Base-by-base conservation (phyloP, 1,140 invertebrate species). In the Pemphigus obesinymphae region DNA sequence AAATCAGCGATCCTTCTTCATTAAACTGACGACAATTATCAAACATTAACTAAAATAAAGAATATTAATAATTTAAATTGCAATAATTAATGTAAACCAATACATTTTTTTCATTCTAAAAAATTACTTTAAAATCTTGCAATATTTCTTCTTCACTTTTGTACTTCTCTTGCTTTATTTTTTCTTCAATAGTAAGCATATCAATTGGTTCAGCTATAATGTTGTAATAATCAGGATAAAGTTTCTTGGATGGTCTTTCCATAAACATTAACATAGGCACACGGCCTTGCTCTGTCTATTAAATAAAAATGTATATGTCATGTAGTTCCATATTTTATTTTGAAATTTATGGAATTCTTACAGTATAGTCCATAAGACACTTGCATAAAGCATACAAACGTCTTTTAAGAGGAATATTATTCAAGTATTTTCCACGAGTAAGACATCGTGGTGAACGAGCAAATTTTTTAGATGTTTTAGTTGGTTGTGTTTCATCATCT, bases 181-280 rank as follows among this genome's bases (percentile, higher is more conserved):
- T 97, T 23, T 91, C 88, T 85, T 97, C 94, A 85, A 99, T 98
- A 40, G 93, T 95, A 50, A 95, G 90, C 93, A 99, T 96, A 87
- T 98, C 97, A 82, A 98, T 97, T 0, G 97, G 97, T 84, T 95
- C 93, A 48, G 92, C 90, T 82, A 99, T 99, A 1, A 98, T 92
- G 61, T 96, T 92, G 88, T 98, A 98, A 87, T 98, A 98, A 86
- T 97, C 96, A 0, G 97, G 95, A 88, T 98, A 99, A 26, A 96
- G 88, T 87, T 97, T 97, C 85, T 95, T 96, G 1, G 95, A 97
- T 5, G 97, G 97, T 86, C 98, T 96, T 87, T 97, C 95, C 93
- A 99, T 95, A 86, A 99, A 99, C 84, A 95, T 91, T 55, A 95
- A 88, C 88, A 97, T 95, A 1, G 96, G 92, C 82, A 94, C 91